A percentile compares a stretch with the other conserved stretches of the same genome.
phyloP scores from a whole-genome alignment of 2,888 invertebrate genomes.

The Elysia crispata region DNA sequence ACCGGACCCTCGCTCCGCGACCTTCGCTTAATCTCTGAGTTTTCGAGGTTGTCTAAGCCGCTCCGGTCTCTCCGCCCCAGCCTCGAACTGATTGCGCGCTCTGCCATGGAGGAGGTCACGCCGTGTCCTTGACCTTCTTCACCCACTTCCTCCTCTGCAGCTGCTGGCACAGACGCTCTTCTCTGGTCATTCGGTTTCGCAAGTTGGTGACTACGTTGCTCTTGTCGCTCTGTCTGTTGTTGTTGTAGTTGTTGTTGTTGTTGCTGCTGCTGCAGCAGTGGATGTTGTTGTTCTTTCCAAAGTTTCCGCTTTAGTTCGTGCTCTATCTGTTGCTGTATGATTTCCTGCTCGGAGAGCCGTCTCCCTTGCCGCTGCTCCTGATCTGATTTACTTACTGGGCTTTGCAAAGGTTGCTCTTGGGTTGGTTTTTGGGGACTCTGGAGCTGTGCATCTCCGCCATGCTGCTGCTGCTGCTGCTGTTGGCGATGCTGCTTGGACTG shows the following conservation, averaged over 20 bases:
- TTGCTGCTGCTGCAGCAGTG: constrained; percentile 13
- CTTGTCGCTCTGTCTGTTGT: constrained; percentile 27
- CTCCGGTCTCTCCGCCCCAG: constrained; percentile 57
- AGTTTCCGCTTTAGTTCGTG: too few relatives aligned
- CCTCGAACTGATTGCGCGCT: constrained; percentile 54
- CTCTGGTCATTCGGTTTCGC: background rate
- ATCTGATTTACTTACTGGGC: constrained; percentile 29
- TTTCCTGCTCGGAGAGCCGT: constrained; percentile 45
- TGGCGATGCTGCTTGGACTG: constrained; percentile 53
- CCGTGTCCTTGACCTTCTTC: constrained; percentile 20
- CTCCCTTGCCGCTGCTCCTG: too few relatives aligned
- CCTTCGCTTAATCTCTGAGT: constrained; percentile 59
- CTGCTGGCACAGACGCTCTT: background rate
- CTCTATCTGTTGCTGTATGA: constrained; percentile 30
- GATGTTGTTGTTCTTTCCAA: constrained; percentile 6
- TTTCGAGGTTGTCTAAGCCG: constrained; percentile 50
- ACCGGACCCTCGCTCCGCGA: constrained; percentile 69
- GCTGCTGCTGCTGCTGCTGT: constrained; percentile 30
- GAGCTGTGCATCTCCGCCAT: constrained; percentile 1
- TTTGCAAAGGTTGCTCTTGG: constrained; percentile 19
- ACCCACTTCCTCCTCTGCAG: background rate
- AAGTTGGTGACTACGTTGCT: background rate
- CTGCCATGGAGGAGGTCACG: constrained; percentile 58
- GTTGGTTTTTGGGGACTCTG: background rate
- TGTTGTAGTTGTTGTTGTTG: constrained; percentile 27